Evolutionary conservation across 2,797 vertebrate species (phyloP).

Genomic region (Crocodylus rhombifer): DNA sequence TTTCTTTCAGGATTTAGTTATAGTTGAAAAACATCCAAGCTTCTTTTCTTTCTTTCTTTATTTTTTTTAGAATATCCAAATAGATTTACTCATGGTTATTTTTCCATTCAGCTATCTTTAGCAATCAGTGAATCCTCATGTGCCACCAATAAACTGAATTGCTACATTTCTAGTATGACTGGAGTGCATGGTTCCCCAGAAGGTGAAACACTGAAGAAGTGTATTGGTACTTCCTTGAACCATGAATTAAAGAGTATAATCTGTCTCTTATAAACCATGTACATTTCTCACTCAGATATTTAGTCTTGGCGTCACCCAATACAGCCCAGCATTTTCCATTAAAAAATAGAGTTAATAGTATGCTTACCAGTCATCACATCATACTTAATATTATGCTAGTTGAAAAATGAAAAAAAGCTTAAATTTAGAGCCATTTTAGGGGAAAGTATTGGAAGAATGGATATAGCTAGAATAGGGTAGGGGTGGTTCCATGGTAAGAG

Average conservation of each 20-base stretch:
- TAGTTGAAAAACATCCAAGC: not conserved
- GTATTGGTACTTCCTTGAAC: not conserved
- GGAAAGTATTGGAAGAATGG: too few relatives aligned
- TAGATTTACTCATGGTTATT: not conserved
- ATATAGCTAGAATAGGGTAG: too few relatives aligned
- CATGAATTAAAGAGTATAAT: not conserved
- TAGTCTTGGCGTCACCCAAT: not conserved
- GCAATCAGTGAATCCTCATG: not conserved
- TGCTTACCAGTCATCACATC: not conserved
- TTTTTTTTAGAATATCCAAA: not conserved
- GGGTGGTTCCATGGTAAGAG: fast-evolving
- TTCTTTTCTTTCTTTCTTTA: not conserved
- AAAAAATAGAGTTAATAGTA: not conserved
- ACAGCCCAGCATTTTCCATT: not conserved
- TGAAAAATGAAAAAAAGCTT: too few relatives aligned
- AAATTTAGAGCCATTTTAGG: too few relatives aligned
- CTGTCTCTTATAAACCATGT: not conserved
- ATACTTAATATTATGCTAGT: not conserved
- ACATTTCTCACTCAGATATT: not conserved
- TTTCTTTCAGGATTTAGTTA: too few relatives aligned
- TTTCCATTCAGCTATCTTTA: not conserved
- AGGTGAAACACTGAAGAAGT: not conserved
- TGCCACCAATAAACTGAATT: not conserved
- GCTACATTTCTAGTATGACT: not conserved
- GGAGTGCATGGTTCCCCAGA: not conserved